Conservation (phyloP, 1,140 invertebrate genomes). For the Drosophila tristis region DNA sequence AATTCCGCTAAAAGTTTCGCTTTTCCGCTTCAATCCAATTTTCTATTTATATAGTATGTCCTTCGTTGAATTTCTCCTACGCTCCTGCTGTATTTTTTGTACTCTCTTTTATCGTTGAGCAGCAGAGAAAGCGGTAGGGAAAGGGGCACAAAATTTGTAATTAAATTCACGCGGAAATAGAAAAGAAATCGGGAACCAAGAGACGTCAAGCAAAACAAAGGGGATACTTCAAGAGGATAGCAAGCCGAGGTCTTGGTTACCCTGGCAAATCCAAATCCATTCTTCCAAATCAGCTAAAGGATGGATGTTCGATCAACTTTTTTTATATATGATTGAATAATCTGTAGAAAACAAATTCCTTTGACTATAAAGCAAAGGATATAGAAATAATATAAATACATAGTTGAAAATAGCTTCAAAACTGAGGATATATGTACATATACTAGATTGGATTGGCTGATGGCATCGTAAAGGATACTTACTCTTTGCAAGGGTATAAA, state of each 20-base stretch:
- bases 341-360: too few species aligned
- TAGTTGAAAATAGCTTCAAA: too few species aligned
- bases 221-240: slow-evolving; percentile 2
- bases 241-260: too few species aligned
- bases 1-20: slow-evolving; percentile 61
- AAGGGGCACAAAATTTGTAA: slow-evolving; percentile 71
- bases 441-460: too few species aligned
- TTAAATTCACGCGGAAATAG: slow-evolving; percentile 66
- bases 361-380: background rate
- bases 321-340: too few species aligned
- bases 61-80: slow-evolving; percentile 18
- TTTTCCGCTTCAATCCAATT: slow-evolving; percentile 9
- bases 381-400: background rate
- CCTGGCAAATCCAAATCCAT: too few species aligned
- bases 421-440: too few species aligned
- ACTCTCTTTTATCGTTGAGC: slow-evolving; percentile 19
- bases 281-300: too few species aligned
- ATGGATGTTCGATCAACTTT: too few species aligned
- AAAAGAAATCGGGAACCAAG: slow-evolving; percentile 66
- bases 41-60: slow-evolving; percentile 25
- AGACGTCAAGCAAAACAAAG: slow-evolving; percentile 29
- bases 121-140: slow-evolving; percentile 8
- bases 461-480: too few species aligned
- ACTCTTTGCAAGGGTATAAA: background rate
- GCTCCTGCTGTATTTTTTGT: slow-evolving; percentile 29